A percentile compares a stretch with the other conserved stretches of the same genome.
These are phyloP conservation scores for Elaphurus davidianus DNA, from an alignment of 2,113 vertebrate genomes.

Conservation along the genomic window DNA sequence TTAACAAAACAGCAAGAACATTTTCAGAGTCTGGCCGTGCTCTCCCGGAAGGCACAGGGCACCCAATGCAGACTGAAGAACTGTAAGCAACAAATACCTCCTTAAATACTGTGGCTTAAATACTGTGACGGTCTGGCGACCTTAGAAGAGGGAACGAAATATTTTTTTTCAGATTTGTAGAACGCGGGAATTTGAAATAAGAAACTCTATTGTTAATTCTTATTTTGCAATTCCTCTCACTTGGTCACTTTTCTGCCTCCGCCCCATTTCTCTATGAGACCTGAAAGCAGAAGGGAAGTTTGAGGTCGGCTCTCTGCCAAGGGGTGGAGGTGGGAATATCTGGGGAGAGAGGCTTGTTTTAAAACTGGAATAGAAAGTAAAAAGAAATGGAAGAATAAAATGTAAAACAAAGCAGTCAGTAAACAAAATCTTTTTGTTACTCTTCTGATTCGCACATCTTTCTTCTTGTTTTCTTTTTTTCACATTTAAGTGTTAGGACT, in stretches of 20 bases:
- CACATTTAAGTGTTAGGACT: background rate
- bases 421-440: background rate
- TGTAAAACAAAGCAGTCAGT: background rate
- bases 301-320: background rate
- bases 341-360: background rate
- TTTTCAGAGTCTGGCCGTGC: fast-evolving
- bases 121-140: background rate
- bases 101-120: background rate
- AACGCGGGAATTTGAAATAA: background rate
- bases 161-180: background rate
- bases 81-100: background rate
- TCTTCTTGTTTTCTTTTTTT: background rate
- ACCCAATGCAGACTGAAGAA: fast-evolving
- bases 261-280: background rate
- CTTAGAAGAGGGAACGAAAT: background rate
- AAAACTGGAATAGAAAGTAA: background rate
- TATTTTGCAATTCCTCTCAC: background rate
- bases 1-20: background rate
- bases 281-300: background rate
- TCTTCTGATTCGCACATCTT: background rate
- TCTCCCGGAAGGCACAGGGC: fast-evolving
- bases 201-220: background rate
- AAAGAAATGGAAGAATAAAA: background rate
- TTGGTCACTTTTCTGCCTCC: background rate
- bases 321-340: background rate